Evolutionary conservation across 64 coral and sea anemone genomes (phyloP).

Genomic region (Porites australiensis): DNA sequence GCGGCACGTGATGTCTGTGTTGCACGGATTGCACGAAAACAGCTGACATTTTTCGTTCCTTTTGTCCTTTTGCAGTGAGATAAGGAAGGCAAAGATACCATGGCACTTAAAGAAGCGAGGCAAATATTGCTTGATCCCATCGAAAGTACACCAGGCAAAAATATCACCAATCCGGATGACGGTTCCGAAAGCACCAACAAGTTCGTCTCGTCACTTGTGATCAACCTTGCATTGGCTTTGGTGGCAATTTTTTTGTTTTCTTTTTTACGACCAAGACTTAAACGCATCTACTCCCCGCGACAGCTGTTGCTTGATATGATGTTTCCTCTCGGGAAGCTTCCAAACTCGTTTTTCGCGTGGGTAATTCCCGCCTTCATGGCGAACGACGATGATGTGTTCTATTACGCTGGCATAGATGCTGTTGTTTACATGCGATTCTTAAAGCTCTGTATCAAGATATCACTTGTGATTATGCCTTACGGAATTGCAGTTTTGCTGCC

Average conservation of each 20-base stretch:
- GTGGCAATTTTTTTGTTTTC: constrained; percentile 40
- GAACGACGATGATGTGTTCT: constrained; percentile 66
- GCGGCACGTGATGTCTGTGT: not conserved
- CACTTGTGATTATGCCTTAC: constrained; percentile 60
- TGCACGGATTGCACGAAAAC: not conserved
- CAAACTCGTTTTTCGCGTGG: constrained; percentile 63
- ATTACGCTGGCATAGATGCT: constrained; percentile 65
- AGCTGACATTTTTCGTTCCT: not conserved
- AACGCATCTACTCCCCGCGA: constrained; percentile 62
- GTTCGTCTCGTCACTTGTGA: constrained; percentile 45
- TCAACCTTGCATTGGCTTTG: constrained; percentile 53
- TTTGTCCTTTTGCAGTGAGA: not conserved
- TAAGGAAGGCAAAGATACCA: not conserved
- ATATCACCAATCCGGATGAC: not conserved
- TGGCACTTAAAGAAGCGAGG: not conserved
- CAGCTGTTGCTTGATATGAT: constrained; percentile 58
- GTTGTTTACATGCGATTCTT: constrained; percentile 76
- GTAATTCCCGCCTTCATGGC: constrained; percentile 68
- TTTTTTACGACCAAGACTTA: constrained; percentile 51
- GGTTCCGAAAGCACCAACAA: constrained; percentile 36
- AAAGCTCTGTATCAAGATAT: constrained; percentile 51
- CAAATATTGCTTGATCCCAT: not conserved
- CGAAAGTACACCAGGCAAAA: not conserved
- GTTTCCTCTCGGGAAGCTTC: constrained; percentile 56
- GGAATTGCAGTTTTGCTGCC: constrained; percentile 65